phyloP scores from a whole-genome alignment of 2,113 vertebrate species.

The Xenus cinereus region DNA sequence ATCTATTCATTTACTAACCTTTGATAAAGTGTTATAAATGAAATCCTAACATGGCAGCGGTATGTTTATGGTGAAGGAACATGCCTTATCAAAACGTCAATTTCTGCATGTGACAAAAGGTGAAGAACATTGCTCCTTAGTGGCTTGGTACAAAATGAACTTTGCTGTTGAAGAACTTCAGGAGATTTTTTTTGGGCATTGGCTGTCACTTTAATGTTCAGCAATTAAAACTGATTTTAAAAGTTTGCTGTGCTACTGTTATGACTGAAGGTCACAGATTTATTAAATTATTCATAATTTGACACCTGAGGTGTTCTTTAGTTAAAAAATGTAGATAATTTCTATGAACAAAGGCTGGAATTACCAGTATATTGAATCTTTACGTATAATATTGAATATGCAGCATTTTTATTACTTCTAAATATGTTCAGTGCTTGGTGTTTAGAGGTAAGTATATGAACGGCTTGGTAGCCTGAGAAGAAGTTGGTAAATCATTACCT shows the following conservation, averaged over 20 bases:
- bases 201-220: background rate
- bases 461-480: background rate
- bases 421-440: background rate
- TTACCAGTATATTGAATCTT: background rate
- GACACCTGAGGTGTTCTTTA: background rate
- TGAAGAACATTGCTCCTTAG: background rate
- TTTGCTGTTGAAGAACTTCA: background rate
- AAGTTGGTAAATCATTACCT: background rate
- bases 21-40: background rate
- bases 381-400: background rate
- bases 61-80: slow-evolving; percentile 65
- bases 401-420: background rate
- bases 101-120: background rate
- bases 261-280: background rate
- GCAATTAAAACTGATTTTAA: slow-evolving; percentile 43
- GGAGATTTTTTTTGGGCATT: background rate
- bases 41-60: background rate
- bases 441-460: background rate
- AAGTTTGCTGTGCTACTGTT: slow-evolving; percentile 57
- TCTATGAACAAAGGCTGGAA: background rate
- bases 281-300: background rate
- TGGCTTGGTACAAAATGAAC: background rate
- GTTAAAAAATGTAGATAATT: background rate
- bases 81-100: slow-evolving; percentile 4
- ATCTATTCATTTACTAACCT: background rate